These are phyloP conservation scores for Drosophila melanogaster DNA, from an alignment of 1,140 invertebrate genomes.

Conservation along the genomic window DNA sequence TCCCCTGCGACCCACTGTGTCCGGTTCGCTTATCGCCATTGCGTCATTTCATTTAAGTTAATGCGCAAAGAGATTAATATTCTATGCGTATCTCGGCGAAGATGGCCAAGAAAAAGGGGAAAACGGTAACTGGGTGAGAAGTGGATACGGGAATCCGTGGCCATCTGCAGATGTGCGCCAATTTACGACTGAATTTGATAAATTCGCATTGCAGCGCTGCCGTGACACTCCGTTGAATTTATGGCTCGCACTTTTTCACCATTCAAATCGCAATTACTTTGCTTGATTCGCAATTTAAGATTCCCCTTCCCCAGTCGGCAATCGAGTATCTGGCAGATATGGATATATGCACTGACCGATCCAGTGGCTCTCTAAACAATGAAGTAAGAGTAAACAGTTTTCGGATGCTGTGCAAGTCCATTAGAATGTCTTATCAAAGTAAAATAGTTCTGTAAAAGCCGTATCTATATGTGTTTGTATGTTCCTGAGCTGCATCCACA, in stretches of 20 bases:
- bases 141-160: conserved; percentile 19
- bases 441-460: conserved; percentile 18
- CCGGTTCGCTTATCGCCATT: conserved; percentile 51
- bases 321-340: conserved; percentile 53
- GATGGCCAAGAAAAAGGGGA: conserved; percentile 38
- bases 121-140: conserved; percentile 33
- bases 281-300: conserved; percentile 80
- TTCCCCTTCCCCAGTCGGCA: conserved; percentile 13
- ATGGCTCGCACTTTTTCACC: conserved; percentile 79
- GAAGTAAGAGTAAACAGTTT: conserved; percentile 53
- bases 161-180: conserved; percentile 82
- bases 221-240: conserved; percentile 77
- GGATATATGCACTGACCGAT: conserved; percentile 40
- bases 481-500: conserved; percentile 12
- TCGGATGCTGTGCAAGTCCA: conserved; percentile 29
- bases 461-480: conserved; percentile 7
- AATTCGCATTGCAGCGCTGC: conserved; percentile 75
- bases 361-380: conserved; percentile 69
- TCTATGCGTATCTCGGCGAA: conserved; percentile 74
- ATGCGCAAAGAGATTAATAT: conserved; percentile 77
- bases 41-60: conserved; percentile 76
- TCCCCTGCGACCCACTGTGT: conserved; percentile 45
- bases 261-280: conserved; percentile 83
- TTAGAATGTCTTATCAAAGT: conserved; percentile 43
- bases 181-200: conserved; percentile 82